phyloP scores from a whole-genome alignment of 2,113 vertebrate genomes.

The Baryphthengus martii region DNA sequence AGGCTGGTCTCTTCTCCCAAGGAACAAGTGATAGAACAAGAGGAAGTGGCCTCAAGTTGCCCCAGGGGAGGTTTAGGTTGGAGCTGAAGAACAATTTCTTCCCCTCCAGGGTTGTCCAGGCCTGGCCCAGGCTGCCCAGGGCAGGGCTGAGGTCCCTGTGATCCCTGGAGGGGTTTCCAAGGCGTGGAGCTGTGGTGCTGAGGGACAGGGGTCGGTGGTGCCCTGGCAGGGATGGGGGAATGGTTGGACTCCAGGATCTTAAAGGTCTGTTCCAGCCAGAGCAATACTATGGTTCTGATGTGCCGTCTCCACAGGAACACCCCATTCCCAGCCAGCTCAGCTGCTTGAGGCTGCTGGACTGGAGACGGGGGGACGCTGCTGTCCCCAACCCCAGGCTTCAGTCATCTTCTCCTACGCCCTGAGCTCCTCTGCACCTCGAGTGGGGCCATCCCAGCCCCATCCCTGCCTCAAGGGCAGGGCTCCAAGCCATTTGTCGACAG shows the following conservation, averaged over 20 bases:
- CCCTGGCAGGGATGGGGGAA: background rate
- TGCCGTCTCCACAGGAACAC: background rate
- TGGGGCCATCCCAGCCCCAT: rapidly evolving
- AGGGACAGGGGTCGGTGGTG: background rate
- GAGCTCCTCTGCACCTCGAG: rapidly evolving
- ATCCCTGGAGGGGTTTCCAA: background rate
- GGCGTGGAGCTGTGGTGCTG: background rate
- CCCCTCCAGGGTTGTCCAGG: background rate
- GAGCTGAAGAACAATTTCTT: background rate
- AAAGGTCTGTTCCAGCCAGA: too few species aligned
- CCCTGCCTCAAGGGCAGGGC: rapidly evolving
- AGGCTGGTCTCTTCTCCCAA: too few species aligned
- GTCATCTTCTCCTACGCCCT: background rate
- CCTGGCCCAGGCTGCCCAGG: background rate
- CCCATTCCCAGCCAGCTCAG: background rate
- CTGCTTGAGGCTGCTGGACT: background rate
- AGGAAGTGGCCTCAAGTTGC: too few species aligned
- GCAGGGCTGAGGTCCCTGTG: background rate
- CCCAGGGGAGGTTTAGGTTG: too few species aligned
- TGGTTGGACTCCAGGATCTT: background rate
- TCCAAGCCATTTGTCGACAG: rapidly evolving
- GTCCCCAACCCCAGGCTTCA: background rate
- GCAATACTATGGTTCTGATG: background rate
- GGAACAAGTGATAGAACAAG: too few species aligned
- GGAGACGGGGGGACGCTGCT: background rate